A percentile compares a stretch with the other conserved stretches of the same genome.
phyloP scores from a whole-genome alignment of 2,113 vertebrate species.

The Phrynocephalus versicolor region DNA sequence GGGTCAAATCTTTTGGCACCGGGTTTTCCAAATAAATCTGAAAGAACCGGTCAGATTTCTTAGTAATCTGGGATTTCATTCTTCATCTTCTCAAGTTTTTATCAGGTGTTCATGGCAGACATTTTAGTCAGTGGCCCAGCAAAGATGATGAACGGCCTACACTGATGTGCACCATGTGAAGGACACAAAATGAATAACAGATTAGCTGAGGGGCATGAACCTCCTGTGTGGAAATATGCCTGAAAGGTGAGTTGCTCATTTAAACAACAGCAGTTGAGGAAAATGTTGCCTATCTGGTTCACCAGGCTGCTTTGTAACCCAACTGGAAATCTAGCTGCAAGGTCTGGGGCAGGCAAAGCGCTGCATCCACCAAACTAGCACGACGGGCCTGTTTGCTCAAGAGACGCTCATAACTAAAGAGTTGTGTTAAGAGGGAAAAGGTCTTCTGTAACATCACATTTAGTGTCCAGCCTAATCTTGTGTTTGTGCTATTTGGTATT shows the following conservation, averaged over 20 bases:
- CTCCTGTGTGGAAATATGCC: not conserved
- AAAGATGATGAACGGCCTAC: not conserved
- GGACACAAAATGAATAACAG: not conserved
- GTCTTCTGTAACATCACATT: not conserved
- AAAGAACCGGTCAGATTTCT: not conserved
- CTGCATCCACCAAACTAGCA: not conserved
- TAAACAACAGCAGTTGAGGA: constrained; percentile 4
- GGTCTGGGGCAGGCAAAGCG: not conserved
- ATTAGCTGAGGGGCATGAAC: not conserved
- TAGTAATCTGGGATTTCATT: too few species aligned
- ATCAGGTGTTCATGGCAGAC: not conserved
- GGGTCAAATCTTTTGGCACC: not conserved
- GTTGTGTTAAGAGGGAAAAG: not conserved
- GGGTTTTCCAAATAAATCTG: not conserved
- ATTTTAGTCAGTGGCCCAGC: not conserved
- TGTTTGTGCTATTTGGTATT: not conserved
- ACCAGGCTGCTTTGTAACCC: constrained; percentile 25
- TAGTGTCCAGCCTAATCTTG: not conserved
- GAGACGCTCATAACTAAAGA: not conserved
- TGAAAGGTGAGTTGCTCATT: not conserved
- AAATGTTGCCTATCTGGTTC: constrained; percentile 54
- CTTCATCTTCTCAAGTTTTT: not conserved
- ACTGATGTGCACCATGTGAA: not conserved
- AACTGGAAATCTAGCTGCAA: not conserved
- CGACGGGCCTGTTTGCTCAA: not conserved